Conservation (phyloP, 2,113 vertebrate species). For the Ammodytes marinus region DNA sequence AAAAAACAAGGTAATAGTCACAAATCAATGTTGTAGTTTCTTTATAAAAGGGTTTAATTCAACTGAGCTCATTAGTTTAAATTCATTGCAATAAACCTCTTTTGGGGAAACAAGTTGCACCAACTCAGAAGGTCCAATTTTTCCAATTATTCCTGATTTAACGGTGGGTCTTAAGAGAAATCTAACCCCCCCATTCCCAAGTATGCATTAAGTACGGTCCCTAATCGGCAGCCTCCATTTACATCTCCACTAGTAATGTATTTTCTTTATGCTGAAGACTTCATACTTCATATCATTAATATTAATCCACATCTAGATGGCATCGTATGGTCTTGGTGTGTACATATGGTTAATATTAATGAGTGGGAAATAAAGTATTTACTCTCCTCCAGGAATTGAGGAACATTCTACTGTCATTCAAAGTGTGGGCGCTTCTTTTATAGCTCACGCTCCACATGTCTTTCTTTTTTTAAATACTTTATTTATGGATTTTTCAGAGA, state of each 20-base stretch:
- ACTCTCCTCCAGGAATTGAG: conserved; percentile 54
- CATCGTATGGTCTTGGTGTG: conserved; percentile 30
- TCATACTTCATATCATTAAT: conserved; percentile 46
- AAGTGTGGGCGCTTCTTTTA: neutral
- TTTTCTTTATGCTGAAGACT: conserved; percentile 40
- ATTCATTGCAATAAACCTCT: no score
- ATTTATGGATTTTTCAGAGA: neutral
- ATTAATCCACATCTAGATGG: conserved; percentile 46
- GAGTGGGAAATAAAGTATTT: conserved; percentile 58
- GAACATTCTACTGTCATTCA: conserved; percentile 46
- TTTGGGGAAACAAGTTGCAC: no score
- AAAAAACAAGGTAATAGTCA: no score
- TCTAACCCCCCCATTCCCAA: neutral
- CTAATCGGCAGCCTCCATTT: conserved; percentile 12
- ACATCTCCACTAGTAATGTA: conserved; percentile 36
- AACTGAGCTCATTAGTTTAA: no score
- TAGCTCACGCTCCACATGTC: neutral
- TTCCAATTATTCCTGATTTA: no score
- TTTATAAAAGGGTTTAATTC: no score
- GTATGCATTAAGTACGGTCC: neutral
- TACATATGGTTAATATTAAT: conserved; percentile 52
- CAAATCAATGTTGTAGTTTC: no score
- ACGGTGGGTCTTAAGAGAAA: no score
- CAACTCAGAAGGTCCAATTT: no score
- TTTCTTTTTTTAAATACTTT: neutral